Evolutionary conservation across 2,888 invertebrate species (phyloP), one percentile per base, ranked within the genome.

Genomic region (Nycteola revayana): DNA sequence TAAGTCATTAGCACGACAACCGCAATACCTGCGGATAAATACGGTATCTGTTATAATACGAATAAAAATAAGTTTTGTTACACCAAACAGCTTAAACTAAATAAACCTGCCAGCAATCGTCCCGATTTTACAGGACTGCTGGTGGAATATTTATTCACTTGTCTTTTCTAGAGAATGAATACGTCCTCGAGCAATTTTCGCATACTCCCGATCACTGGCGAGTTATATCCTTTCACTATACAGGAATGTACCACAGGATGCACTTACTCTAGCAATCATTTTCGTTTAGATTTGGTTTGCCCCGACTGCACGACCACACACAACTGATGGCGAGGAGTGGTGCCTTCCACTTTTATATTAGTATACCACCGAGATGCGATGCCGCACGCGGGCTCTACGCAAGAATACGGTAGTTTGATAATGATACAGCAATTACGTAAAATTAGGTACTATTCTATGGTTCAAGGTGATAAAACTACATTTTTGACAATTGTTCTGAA

Each of bases 191-290:
- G 14, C 14, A 14, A 2, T 14, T 14, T 14, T 14, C 5, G 5
- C 14, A 3, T 14, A 24, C 10, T 28, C 32, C 32, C 29, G 25
- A 30, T 35, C 54, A 48, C 47, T 40, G 27, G 3, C 29, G 17
- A 28, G 23, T 18, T n/a, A 26, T 50, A 69, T 78, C 78, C 76
- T 80, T 82, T 82, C 82, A 82, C 81, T 70, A 58, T 45, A 56
- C 51, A 48, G 65, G 60, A 64, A 43, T 61, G 48, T 52, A 47
- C 26, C 62, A 55, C 64, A 49, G 61, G 60, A 49, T 55, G 41
- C 77, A 87, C 88, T 88, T 86, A 87, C 88, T 88, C 82, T 88
- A 56, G 87, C 78, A 67, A 87, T 83, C 88, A 88, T 88, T 82
- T 75, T 84, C 75, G 78, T 75, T 85, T 75, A 78, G 65, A 75